Conservation (phyloP, 2,888 invertebrate species). For the Drosophila neotestacea region DNA sequence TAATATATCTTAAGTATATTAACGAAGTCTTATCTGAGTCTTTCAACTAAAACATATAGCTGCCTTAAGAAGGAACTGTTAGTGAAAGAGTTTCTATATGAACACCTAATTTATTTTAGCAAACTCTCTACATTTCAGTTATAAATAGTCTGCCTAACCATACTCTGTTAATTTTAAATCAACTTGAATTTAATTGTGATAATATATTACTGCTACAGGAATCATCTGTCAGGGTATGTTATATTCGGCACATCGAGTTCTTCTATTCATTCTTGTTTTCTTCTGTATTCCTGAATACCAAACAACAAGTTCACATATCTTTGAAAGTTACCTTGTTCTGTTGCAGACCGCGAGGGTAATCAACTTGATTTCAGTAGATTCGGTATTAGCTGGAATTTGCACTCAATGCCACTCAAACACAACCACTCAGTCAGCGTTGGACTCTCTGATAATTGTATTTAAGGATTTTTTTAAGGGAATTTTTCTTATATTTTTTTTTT, state of each 20-base stretch:
- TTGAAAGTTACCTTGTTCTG: slow-evolving; percentile 23
- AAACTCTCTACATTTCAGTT: no score
- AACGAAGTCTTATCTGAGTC: no score
- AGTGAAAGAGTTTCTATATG: no score
- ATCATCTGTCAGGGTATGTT: no score
- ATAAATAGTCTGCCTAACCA: no score
- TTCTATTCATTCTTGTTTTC: not conserved
- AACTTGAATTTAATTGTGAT: no score
- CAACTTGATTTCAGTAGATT: slow-evolving; percentile 17
- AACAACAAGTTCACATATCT: slow-evolving; percentile 4
- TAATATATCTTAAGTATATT: no score
- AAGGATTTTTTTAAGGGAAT: slow-evolving; percentile 22
- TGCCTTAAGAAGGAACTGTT: no score
- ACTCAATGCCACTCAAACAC: slow-evolving; percentile 19
- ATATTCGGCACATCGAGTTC: not conserved
- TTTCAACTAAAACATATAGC: no score
- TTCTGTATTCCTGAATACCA: slow-evolving; percentile 1
- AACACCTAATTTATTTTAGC: no score
- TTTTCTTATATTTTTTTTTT: not conserved
- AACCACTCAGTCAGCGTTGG: slow-evolving; percentile 11
- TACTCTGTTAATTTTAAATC: no score
- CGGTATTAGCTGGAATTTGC: slow-evolving; percentile 27
- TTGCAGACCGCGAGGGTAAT: slow-evolving; percentile 19
- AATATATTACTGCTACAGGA: no score
- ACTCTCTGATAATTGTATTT: slow-evolving; percentile 16